Evolutionary conservation across 2,113 vertebrate species (phyloP), one percentile per base, ranked within the genome.

Genomic region (Glaucomys volans): DNA sequence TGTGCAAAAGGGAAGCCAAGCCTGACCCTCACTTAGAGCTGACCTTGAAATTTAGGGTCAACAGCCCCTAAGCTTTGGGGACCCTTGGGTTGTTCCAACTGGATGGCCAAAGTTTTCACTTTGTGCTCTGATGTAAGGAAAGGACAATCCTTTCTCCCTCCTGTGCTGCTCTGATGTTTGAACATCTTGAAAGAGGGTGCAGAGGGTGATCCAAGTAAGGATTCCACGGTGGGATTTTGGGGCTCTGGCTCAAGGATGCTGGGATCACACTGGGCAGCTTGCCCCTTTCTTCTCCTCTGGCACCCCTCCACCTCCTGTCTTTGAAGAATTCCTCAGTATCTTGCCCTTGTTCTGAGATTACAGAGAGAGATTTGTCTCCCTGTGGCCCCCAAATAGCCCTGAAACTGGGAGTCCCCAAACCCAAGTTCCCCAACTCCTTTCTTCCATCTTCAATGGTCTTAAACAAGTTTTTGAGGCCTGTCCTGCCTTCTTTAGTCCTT

Each of bases 11-110:
- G 80, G 44, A 50, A 44, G 50, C 79, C 20, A 2, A 1, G n/a
- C 71, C 84, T 92, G 80, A 66, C 54, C 57, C 64, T 82, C 54
- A 26, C n/a, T 82, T 77, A 76, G 50, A 57, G 62, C 13, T 90
- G 92, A 74, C 91, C 67, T 64, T 95, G 97, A 91, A 66, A 22
- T 80, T 77, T 69, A 76, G 69, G 72, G 11, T 84, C 35, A 26
- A 72, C 0, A 17, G n/a, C 72, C 75, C 22, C 64, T n/a, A 35
- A 64, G 52, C 71, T 90, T 92, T 64, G 40, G 40, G 50, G 47
- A 80, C 44, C 22, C 28, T 75, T 18, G 42, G 44, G 37, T 76
- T 18, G 35, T 77, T 82, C 47, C 35, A 67, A 2, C 4, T 44
- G 79, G 35, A 54, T 35, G 71, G 14, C 37, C 75, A 75, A 32